Evolutionary conservation across 2,113 vertebrate species (phyloP), one percentile per base, ranked within the genome.

Genomic region (Monopterus albus): DNA sequence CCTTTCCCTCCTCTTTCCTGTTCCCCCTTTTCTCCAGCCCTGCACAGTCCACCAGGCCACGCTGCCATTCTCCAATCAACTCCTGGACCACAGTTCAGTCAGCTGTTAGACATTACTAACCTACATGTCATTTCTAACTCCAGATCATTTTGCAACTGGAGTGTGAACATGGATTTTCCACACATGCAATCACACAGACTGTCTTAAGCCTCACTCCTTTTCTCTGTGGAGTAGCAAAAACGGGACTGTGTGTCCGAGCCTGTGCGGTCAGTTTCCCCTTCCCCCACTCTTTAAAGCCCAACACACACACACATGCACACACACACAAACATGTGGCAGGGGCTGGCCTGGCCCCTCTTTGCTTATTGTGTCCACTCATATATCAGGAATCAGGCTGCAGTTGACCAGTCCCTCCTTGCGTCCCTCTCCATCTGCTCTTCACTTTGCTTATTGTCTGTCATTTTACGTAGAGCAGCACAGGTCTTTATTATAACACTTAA

Each of bases 291-390:
- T 82, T 81, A 70, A n/a, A n/a, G n/a, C n/a, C n/a, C n/a, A n/a
- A 28, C 65, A 61, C 80, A 63, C 50, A 46, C 55, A 21, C 56
- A 29, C 56, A 18, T 25, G 50, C 53, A 43, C 49, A 21, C 72
- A 59, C 72, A 31, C 57, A 56, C 81, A 78, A 81, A 86, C 76
- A 87, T 81, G 78, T 88, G 88, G 82, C 72, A 77, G 76, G 81
- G 75, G 82, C 72, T 52, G 78, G 74, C 68, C 90, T 67, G 69
- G 77, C 84, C 84, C 56, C 86, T 78, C 75, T 81, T 52, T 75
- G 83, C 87, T 91, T 84, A 92, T 92, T 92, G 90, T 91, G 89
- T 92, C 89, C 91, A 87, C 90, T 89, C 89, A 88, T 91, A 91
- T 91, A 92, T 92, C 89, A 91, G 82, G 74, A 90, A 92, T 92